Percentiles rank a stretch among this genome's conserved stretches.
These are phyloP conservation scores for Brassicogethes aeneus DNA, from an alignment of 2,888 invertebrate genomes.

Conservation along the genomic window DNA sequence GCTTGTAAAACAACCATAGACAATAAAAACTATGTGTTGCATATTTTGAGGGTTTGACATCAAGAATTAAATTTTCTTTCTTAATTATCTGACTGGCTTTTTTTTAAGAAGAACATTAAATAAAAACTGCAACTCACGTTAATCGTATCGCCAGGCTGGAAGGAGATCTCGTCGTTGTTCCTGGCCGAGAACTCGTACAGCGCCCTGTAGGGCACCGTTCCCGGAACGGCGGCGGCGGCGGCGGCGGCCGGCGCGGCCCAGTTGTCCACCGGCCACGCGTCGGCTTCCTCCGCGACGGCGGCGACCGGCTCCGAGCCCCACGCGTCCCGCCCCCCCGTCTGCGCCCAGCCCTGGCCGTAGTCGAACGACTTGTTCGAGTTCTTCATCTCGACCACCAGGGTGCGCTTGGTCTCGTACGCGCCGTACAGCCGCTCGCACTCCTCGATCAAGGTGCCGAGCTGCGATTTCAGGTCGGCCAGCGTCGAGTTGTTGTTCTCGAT, in stretches of 20 bases:
- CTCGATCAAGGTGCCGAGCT: slow-evolving; percentile 54
- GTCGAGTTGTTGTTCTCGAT: slow-evolving; percentile 73
- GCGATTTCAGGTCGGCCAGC: slow-evolving; percentile 61
- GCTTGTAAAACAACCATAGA: too few relatives aligned
- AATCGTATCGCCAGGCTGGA: slow-evolving; percentile 90
- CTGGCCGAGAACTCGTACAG: slow-evolving; percentile 90
- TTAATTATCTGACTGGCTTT: too few relatives aligned
- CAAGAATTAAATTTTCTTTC: too few relatives aligned
- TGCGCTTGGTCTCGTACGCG: slow-evolving; percentile 61
- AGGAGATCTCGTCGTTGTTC: slow-evolving; percentile 85
- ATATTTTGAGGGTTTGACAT: too few relatives aligned
- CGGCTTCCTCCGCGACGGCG: slow-evolving; percentile 22
- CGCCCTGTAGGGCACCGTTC: slow-evolving; percentile 70
- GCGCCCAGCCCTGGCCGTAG: slow-evolving; percentile 49
- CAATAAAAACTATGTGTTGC: too few relatives aligned
- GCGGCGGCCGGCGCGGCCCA: slow-evolving; percentile 25
- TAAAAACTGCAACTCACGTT: slow-evolving; percentile 45
- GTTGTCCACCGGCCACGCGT: slow-evolving; percentile 46
- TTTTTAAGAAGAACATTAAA: too few relatives aligned
- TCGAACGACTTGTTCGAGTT: slow-evolving; percentile 27
- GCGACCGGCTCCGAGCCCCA: slow-evolving; percentile 31
- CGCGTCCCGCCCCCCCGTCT: slow-evolving; percentile 45
- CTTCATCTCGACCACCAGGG: slow-evolving; percentile 40
- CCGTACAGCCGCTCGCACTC: slow-evolving; percentile 60
- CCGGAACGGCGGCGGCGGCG: slow-evolving; percentile 32